Conservation (phyloP, 2,797 vertebrate species). For the Anableps anableps region DNA sequence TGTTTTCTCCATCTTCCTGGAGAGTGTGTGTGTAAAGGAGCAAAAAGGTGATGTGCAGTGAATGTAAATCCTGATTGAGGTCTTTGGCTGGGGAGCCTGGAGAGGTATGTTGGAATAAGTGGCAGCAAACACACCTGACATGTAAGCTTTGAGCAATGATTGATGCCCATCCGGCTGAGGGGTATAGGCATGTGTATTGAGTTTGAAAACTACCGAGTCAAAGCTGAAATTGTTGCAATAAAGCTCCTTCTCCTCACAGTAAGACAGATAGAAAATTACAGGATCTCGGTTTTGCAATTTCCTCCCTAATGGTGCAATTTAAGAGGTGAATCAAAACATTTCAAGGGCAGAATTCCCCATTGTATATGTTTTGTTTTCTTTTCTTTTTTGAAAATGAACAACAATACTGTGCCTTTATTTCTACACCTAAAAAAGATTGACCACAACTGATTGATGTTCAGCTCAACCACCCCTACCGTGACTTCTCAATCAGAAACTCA, state of each 20-base stretch:
- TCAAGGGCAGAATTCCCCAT: slow-evolving; percentile 36
- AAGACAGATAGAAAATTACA: slow-evolving; percentile 43
- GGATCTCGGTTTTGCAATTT: slow-evolving; percentile 49
- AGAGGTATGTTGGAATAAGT: slow-evolving; percentile 52
- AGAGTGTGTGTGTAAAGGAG: slow-evolving; percentile 33
- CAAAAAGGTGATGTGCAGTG: slow-evolving; percentile 48
- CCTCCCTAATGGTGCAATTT: slow-evolving; percentile 3
- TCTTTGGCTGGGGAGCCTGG: slow-evolving; percentile 50
- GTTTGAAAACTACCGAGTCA: slow-evolving; percentile 15
- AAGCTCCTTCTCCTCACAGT: slow-evolving; percentile 48
- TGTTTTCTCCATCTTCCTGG: slow-evolving; percentile 15
- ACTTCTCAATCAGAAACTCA: not conserved
- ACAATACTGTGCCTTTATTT: not conserved
- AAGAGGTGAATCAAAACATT: slow-evolving; percentile 45
- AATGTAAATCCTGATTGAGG: slow-evolving; percentile 75
- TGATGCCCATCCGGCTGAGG: slow-evolving; percentile 60
- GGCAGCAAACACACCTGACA: slow-evolving; percentile 62
- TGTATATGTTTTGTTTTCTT: not conserved
- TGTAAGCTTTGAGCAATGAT: slow-evolving; percentile 63
- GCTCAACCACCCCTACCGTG: not conserved
- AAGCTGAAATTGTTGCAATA: slow-evolving; percentile 42
- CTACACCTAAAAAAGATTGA: not conserved
- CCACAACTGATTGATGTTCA: not conserved
- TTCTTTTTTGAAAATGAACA: slow-evolving; percentile 10
- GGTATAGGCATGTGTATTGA: slow-evolving; percentile 3